Conservation (phyloP, 2,113 vertebrate species). For the Apodemus speciosus region DNA sequence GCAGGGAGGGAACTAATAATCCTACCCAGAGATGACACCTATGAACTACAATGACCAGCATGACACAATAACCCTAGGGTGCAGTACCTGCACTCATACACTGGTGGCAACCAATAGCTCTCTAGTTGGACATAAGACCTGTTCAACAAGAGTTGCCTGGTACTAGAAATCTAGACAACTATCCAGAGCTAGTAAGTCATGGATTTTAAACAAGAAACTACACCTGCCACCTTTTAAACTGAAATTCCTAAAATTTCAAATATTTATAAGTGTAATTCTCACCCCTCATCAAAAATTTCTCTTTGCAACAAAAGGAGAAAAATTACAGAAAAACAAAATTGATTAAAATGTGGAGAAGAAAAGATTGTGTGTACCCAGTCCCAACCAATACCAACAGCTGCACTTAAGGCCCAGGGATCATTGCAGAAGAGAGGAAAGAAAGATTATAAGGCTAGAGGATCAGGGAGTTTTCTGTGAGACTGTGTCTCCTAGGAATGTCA, state of each 20-base stretch:
- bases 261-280: not conserved
- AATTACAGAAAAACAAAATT: not conserved
- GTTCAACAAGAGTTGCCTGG: not conserved
- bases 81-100: not conserved
- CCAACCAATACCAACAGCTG: not conserved
- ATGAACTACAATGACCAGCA: not conserved
- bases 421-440: not conserved
- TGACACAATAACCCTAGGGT: not conserved
- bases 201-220: not conserved
- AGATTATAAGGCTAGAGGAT: not conserved
- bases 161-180: not conserved
- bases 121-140: not conserved
- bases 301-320: not conserved
- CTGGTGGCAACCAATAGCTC: not conserved
- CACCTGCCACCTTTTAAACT: not conserved
- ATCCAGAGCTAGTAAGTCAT: not conserved
- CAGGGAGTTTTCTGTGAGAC: not conserved
- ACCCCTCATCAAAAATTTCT: not conserved
- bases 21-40: not conserved
- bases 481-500: not conserved
- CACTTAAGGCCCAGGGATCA: not conserved
- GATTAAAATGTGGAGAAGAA: not conserved
- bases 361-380: not conserved
- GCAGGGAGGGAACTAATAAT: not conserved
- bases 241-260: not conserved